A percentile compares a stretch with the other conserved stretches of the same genome.
phyloP scores from a whole-genome alignment of 2,113 vertebrate species.

The Apodemus sylvaticus region DNA sequence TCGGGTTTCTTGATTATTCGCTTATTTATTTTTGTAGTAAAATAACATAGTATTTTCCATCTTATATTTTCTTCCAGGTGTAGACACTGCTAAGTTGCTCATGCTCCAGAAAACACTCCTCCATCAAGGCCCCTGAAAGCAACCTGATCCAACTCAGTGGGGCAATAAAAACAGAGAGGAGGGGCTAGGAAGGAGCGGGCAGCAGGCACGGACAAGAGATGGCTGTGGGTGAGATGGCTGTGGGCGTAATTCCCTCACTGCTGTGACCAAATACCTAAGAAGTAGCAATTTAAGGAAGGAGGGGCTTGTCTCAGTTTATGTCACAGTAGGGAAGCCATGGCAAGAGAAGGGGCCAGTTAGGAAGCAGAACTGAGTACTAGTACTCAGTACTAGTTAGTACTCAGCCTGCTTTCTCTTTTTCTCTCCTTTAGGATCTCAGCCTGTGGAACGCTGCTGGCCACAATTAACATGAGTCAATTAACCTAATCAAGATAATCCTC shows the following conservation, averaged over 20 bases:
- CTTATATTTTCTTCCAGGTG: not conserved
- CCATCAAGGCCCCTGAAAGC: not conserved
- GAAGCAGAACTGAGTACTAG: not conserved
- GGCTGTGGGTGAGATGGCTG: no score
- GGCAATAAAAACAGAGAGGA: not conserved
- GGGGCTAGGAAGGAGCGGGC: not conserved
- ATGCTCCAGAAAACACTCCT: not conserved
- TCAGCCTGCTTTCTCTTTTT: not conserved
- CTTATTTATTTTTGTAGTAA: not conserved
- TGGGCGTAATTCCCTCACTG: no score
- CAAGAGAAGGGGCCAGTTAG: not conserved
- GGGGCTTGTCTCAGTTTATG: not conserved
- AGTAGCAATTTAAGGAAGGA: not conserved
- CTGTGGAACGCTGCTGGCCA: not conserved
- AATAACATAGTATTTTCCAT: not conserved
- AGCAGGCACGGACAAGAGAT: not conserved
- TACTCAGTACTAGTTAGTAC: not conserved
- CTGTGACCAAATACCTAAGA: not conserved
- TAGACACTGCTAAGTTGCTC: not conserved
- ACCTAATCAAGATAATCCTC: not conserved
- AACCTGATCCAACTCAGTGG: not conserved
- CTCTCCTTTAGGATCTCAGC: not conserved
- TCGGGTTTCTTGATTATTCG: not conserved
- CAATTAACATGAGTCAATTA: not conserved
- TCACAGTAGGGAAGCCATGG: not conserved